These are phyloP conservation scores for Lepidurus arcticus DNA, from an alignment of 1,140 invertebrate species.

Conservation along the genomic window DNA sequence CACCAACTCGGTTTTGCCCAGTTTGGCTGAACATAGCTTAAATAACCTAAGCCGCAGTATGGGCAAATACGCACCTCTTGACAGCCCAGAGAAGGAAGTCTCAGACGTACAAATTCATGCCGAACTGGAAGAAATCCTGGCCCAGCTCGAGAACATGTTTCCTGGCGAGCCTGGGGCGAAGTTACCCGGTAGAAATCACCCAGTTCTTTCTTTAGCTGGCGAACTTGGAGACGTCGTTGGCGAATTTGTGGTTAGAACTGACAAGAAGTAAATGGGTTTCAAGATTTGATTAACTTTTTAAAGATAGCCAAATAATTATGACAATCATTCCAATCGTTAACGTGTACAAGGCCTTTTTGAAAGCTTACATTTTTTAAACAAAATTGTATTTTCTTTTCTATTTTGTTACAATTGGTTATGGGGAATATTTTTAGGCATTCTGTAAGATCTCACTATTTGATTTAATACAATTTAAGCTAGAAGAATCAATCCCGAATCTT, in stretches of 20 bases:
- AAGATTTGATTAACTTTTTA: neutral
- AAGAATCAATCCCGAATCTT: too few relatives aligned
- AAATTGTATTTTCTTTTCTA: neutral
- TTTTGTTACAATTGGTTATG: neutral
- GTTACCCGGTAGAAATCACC: neutral
- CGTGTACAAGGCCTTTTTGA: neutral
- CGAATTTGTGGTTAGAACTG: neutral
- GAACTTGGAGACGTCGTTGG: neutral
- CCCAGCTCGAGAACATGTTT: constrained; percentile 32
- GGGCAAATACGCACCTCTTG: neutral
- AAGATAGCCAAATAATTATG: neutral
- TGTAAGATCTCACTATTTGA: neutral
- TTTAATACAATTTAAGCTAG: neutral
- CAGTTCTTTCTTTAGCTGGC: neutral
- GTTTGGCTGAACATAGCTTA: neutral
- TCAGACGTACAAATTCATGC: constrained; percentile 26
- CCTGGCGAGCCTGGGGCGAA: neutral
- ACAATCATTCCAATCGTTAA: constrained; percentile 11
- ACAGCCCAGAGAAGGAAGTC: neutral
- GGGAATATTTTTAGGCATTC: neutral
- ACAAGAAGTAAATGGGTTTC: neutral
- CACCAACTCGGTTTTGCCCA: neutral
- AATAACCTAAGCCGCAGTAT: constrained; percentile 20
- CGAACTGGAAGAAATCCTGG: constrained; percentile 32
- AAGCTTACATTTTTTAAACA: neutral